phyloP scores from a whole-genome alignment of 2,113 vertebrate species.

The Bettongia penicillata region DNA sequence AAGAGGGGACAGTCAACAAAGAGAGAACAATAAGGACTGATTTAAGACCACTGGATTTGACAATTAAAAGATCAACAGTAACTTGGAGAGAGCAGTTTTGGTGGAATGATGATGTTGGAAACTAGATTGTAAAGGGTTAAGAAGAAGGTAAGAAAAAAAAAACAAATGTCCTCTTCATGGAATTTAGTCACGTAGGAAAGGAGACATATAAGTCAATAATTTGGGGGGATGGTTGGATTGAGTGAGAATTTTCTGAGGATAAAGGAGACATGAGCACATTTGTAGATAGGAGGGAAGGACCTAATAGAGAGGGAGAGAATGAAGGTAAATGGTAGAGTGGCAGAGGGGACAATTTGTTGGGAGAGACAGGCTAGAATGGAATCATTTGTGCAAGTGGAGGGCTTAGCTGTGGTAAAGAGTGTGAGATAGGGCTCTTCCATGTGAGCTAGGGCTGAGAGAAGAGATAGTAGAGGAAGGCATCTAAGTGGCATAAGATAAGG shows the following conservation, averaged over 20 bases:
- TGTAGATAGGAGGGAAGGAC: background rate
- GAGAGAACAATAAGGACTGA: background rate
- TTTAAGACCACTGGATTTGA: background rate
- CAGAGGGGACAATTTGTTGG: background rate
- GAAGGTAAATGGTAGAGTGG: background rate
- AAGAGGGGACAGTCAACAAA: background rate
- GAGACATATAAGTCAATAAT: background rate
- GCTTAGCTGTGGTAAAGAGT: background rate
- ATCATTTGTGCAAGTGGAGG: background rate
- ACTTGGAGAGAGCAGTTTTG: background rate
- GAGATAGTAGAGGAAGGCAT: background rate
- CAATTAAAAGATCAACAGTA: background rate
- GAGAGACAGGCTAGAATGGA: background rate
- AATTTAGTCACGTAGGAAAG: background rate
- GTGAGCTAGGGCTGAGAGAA: background rate
- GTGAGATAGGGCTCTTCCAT: background rate
- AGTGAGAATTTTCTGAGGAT: background rate
- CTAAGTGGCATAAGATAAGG: background rate
- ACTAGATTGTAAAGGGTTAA: background rate
- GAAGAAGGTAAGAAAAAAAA: background rate
- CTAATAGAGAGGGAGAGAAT: background rate
- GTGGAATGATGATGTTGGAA: background rate
- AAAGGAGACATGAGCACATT: background rate
- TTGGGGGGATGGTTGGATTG: background rate
- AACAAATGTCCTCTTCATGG: background rate